Conservation (phyloP, 2,797 vertebrate species). For the Capromys pilorides region DNA sequence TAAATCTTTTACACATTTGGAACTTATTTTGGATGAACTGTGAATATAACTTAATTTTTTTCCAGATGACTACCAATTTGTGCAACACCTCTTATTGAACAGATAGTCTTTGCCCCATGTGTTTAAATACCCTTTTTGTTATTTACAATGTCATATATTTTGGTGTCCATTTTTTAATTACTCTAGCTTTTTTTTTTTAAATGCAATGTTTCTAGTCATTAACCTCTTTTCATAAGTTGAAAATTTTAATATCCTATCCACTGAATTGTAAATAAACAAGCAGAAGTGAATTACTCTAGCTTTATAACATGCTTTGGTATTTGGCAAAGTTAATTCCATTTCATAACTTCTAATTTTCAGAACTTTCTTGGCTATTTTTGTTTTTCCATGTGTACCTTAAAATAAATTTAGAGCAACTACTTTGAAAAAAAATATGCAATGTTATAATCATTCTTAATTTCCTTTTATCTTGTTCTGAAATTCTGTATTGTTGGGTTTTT, state of each 20-base stretch:
- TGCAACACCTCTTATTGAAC: background rate
- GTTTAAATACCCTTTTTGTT: background rate
- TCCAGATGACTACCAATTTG: background rate
- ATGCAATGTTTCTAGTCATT: background rate
- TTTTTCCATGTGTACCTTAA: slow-evolving; percentile 12
- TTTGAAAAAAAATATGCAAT: too few relatives aligned
- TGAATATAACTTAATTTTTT: slow-evolving; percentile 22
- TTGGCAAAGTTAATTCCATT: background rate
- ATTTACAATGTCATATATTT: background rate
- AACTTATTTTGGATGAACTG: slow-evolving; percentile 29
- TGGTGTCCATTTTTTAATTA: background rate
- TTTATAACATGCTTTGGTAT: slow-evolving; percentile 15
- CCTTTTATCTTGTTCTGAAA: too few relatives aligned
- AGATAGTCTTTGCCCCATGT: background rate
- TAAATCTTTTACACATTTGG: slow-evolving; percentile 1
- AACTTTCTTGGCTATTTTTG: slow-evolving; percentile 25
- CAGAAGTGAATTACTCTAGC: background rate
- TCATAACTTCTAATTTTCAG: slow-evolving; percentile 20
- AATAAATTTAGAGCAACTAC: background rate
- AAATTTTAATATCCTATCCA: background rate
- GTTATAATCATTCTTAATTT: too few relatives aligned
- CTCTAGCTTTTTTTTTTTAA: background rate
- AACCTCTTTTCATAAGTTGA: background rate
- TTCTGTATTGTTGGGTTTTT: too few relatives aligned
- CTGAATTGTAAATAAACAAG: background rate